Evolutionary conservation across 92 coral and sea anemone genomes (phyloP), one percentile per base, ranked within the genome.

Genomic region (Epizoanthus scotinus): DNA sequence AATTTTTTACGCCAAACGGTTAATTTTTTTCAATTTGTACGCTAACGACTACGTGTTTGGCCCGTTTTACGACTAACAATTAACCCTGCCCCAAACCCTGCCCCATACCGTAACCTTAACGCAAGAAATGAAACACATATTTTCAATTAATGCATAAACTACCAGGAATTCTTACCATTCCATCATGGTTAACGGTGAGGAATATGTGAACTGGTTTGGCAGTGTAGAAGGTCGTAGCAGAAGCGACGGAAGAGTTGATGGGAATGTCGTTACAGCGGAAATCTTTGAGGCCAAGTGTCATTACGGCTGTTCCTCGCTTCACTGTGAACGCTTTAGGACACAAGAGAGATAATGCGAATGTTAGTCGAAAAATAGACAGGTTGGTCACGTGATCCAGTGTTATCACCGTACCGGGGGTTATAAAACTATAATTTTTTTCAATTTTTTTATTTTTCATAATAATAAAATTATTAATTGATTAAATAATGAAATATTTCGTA

Each of bases 121-220:
- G 5, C 34, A 27, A 28, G 40, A 63, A 26, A 34, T 63, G 7
- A 21, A 50, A 6, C 13, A 34, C 40, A 38, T 34, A 69, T 22
- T 2, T 19, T 2, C 20, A 27, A 6, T 9, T 15, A 21, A 70
- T 28, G 3, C 0, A 28, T 25, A 25, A 22, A 73, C 34, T 13
- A 74, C 21, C 15, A 34, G 5, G 0, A 9, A 5, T n/a, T 19
- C 84, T 77, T 44, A 84, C 88, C 83, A 82, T 77, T 29, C 86
- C 91, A 66, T 86, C 92, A n/a, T 91, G 86, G 74, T 91, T 91
- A 56, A 91, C 91, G 50, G 92, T 85, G 59, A 85, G 26, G 20
- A 91, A 84, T 44, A 87, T 87, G 71, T 88, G 92, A 67, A 91
- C 68, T 28, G 88, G 90, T 78, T 73, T 84, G 21, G 70, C 58